Conservation (phyloP, 2,113 vertebrate genomes). For the Channa argus region DNA sequence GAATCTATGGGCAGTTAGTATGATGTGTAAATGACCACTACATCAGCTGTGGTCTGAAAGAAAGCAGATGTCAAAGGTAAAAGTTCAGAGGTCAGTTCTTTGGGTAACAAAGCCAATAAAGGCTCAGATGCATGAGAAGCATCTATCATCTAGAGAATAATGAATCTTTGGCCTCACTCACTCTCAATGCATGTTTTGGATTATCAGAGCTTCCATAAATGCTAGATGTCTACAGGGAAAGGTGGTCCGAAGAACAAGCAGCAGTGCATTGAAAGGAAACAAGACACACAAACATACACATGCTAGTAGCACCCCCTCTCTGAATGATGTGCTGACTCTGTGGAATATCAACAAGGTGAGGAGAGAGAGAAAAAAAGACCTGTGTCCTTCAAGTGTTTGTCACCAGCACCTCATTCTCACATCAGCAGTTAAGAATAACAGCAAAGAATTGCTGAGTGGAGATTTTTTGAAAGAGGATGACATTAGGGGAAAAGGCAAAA, state of each 20-base stretch:
- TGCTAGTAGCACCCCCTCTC: slow-evolving; percentile 40
- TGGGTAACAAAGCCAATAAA: slow-evolving; percentile 52
- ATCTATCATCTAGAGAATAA: slow-evolving; percentile 26
- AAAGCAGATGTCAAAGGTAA: slow-evolving; percentile 59
- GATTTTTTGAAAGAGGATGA: slow-evolving; percentile 9
- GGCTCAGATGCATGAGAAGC: slow-evolving; percentile 57
- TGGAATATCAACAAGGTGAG: slow-evolving; percentile 57
- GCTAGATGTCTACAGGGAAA: slow-evolving; percentile 9
- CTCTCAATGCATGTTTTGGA: not conserved
- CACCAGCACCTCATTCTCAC: slow-evolving; percentile 21
- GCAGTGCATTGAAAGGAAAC: slow-evolving; percentile 29
- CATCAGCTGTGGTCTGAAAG: slow-evolving; percentile 55
- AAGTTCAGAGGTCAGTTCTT: slow-evolving; percentile 18
- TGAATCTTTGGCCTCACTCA: not conserved
- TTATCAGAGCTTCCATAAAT: not conserved
- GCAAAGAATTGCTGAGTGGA: slow-evolving; percentile 24
- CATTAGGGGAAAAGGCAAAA: not conserved
- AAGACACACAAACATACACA: slow-evolving; percentile 40
- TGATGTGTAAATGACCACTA: slow-evolving; percentile 9
- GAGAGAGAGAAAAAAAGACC: slow-evolving; percentile 14
- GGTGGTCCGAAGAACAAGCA: slow-evolving; percentile 10
- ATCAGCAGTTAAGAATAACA: slow-evolving; percentile 39
- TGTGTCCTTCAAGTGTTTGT: slow-evolving; percentile 57
- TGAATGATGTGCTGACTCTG: slow-evolving; percentile 58
- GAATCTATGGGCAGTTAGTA: not conserved